phyloP scores from a whole-genome alignment of 2,113 vertebrate genomes.

The Excalfactoria chinensis region DNA sequence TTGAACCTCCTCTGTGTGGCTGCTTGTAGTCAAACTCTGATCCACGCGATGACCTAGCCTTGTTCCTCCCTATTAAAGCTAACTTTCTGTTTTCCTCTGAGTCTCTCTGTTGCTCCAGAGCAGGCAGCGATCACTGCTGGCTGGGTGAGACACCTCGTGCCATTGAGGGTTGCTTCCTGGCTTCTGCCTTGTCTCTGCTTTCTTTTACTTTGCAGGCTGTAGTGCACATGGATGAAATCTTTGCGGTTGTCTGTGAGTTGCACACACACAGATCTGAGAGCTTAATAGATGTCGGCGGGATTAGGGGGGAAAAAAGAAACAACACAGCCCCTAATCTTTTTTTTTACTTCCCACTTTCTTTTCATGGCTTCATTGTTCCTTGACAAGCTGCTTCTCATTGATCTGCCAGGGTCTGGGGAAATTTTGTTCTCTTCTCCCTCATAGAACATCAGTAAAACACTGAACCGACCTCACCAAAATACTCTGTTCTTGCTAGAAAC shows the following conservation, averaged over 20 bases:
- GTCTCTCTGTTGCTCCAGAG: background rate
- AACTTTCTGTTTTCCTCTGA: background rate
- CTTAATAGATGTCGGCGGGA: slow-evolving; percentile 32
- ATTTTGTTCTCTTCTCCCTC: slow-evolving; percentile 38
- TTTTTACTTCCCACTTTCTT: background rate
- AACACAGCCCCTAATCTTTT: background rate
- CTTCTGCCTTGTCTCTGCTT: background rate
- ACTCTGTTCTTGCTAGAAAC: background rate
- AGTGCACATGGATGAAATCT: background rate
- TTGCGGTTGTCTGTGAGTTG: background rate
- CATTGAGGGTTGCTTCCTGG: background rate
- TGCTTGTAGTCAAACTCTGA: slow-evolving; percentile 39
- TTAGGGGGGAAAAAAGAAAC: background rate
- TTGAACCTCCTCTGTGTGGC: slow-evolving; percentile 17
- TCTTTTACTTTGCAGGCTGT: background rate
- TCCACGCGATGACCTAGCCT: background rate
- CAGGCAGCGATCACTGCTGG: background rate
- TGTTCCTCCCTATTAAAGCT: background rate
- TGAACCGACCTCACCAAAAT: background rate
- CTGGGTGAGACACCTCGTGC: background rate
- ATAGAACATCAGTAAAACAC: background rate
- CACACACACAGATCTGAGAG: background rate
- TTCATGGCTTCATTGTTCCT: slow-evolving; percentile 13
- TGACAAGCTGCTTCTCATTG: background rate
- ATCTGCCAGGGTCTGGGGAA: slow-evolving; percentile 38